Evolutionary conservation across 2,888 invertebrate species (phyloP).

Genomic region (Noctua janthina): DNA sequence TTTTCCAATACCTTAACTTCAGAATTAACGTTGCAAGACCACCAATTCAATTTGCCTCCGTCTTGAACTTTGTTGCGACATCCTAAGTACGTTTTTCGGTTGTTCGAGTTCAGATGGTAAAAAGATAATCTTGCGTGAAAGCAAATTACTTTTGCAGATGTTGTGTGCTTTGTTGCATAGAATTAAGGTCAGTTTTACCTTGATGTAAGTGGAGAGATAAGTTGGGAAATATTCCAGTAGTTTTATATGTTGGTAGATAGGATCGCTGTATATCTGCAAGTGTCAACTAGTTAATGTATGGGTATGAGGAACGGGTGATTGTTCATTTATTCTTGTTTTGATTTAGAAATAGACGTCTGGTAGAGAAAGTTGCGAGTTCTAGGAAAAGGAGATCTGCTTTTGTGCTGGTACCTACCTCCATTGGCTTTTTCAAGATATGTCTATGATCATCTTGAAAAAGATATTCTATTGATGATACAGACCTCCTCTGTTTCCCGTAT

Average conservation of each 20-base stretch:
- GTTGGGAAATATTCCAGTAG: conserved; percentile 27
- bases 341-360: conserved; percentile 55
- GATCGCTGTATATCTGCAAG: conserved; percentile 50
- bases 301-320: conserved; percentile 47
- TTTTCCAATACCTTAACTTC: conserved; percentile 10
- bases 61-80: neutral
- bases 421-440: neutral
- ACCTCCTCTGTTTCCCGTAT: neutral
- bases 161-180: neutral
- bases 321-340: conserved; percentile 58
- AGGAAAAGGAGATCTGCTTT: neutral
- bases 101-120: neutral
- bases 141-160: conserved; percentile 37
- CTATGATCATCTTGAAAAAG: too few relatives aligned
- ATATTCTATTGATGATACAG: neutral
- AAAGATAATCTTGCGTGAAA: conserved; percentile 35
- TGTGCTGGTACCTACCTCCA: neutral
- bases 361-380: conserved; percentile 25
- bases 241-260: conserved; percentile 49
- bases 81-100: neutral
- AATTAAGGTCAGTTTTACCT: conserved; percentile 8
- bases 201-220: neutral
- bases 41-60: conserved; percentile 38
- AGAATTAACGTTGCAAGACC: conserved; percentile 34
- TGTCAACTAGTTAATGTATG: conserved; percentile 61